phyloP scores from a whole-genome alignment of 2,888 invertebrate species.

The Pollenia amentaria region DNA sequence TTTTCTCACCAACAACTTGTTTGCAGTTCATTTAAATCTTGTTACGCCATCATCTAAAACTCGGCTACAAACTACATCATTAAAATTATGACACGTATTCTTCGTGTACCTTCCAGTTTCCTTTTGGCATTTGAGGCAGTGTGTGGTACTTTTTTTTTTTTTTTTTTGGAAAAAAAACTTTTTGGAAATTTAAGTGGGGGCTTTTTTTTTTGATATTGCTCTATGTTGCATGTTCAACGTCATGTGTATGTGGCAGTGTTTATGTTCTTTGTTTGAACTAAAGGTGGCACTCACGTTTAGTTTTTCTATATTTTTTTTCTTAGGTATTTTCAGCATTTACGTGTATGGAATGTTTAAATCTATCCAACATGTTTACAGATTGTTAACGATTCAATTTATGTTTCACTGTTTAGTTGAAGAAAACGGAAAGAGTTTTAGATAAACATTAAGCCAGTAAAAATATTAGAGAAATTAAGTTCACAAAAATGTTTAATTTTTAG shows the following conservation, averaged over 20 bases:
- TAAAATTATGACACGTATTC: conserved; percentile 68
- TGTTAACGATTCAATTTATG: conserved; percentile 71
- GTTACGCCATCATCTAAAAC: conserved; percentile 13
- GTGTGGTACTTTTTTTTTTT: background rate
- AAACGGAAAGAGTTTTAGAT: background rate
- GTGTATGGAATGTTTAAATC: conserved; percentile 54
- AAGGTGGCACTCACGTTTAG: conserved; percentile 63
- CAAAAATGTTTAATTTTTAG: background rate
- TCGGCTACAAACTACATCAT: conserved; percentile 25
- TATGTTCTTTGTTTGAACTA: background rate
- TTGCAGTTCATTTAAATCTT: conserved; percentile 54
- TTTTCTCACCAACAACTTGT: conserved; percentile 33
- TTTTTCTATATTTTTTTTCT: background rate
- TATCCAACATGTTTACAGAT: conserved; percentile 54
- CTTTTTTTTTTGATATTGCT: background rate
- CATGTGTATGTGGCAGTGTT: background rate
- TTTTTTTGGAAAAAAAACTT: background rate
- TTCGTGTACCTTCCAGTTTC: conserved; percentile 46
- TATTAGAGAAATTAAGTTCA: background rate
- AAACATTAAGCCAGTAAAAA: background rate
- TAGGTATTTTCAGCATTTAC: conserved; percentile 47
- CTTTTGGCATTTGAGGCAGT: conserved; percentile 29
- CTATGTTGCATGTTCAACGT: conserved; percentile 39
- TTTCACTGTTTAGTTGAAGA: background rate
- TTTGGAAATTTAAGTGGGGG: conserved; percentile 11